Conservation (phyloP, 2,888 invertebrate species). For the Physocephala rufipes region DNA sequence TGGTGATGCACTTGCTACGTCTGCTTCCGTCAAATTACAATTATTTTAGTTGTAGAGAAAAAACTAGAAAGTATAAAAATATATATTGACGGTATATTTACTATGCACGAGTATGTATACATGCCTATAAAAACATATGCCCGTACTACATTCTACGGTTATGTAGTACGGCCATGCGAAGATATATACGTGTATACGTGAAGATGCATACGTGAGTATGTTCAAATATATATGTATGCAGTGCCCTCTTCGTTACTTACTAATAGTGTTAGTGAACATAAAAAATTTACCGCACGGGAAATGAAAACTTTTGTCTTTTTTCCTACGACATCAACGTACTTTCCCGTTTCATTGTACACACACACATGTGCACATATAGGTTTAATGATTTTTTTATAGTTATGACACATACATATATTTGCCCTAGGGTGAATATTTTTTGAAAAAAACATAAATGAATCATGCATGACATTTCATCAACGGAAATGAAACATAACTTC, state of each 20-base stretch:
- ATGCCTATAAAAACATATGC: too few relatives aligned
- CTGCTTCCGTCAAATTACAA: conserved; percentile 19
- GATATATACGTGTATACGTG: not conserved
- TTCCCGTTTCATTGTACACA: not conserved
- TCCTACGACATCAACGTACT: not conserved
- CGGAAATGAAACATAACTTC: too few relatives aligned
- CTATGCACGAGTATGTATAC: too few relatives aligned
- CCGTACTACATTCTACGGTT: too few relatives aligned
- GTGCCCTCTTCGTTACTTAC: conserved; percentile 38
- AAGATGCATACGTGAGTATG: not conserved
- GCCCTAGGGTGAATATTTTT: too few relatives aligned
- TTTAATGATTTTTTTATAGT: too few relatives aligned
- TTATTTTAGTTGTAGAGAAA: conserved; percentile 22
- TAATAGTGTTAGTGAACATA: conserved; percentile 43
- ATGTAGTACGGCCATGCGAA: too few relatives aligned
- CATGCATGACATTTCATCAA: too few relatives aligned
- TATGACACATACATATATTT: too few relatives aligned
- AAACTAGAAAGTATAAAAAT: not conserved
- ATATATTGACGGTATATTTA: too few relatives aligned
- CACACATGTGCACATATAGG: too few relatives aligned
- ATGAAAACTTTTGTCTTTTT: conserved; percentile 35
- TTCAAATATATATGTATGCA: conserved; percentile 4
- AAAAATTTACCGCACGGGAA: conserved; percentile 36
- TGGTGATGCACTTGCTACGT: not conserved
- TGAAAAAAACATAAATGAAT: too few relatives aligned